phyloP scores from a whole-genome alignment of 2,888 invertebrate genomes.

The Atethmia centrago region DNA sequence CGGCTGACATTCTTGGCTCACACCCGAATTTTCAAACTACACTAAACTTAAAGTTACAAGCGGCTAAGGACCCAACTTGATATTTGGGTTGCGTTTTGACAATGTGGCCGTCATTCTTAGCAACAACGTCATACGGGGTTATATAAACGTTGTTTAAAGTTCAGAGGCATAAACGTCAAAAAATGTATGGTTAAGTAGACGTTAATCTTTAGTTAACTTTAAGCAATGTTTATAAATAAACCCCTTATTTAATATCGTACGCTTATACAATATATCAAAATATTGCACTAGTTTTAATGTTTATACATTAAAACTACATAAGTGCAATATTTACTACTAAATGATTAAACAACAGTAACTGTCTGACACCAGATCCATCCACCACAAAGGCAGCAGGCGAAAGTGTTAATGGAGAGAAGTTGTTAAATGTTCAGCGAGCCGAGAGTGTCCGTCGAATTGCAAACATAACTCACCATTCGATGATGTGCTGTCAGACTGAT shows the following conservation, averaged over 20 bases:
- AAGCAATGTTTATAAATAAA: not conserved
- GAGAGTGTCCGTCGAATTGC: conserved; percentile 34
- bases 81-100: not conserved
- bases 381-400: not conserved
- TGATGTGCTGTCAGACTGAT: conserved; percentile 85
- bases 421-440: not conserved
- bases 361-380: too few species aligned
- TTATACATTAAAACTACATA: too few species aligned
- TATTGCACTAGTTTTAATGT: not conserved
- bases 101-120: too few species aligned
- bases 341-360: not conserved
- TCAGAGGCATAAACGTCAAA: not conserved
- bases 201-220: not conserved
- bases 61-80: too few species aligned
- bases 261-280: not conserved
- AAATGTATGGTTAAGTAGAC: not conserved
- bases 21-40: too few species aligned
- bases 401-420: not conserved
- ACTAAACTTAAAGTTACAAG: not conserved
- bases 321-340: too few species aligned
- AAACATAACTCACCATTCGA: conserved; percentile 85
- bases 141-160: not conserved
- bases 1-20: conserved; percentile 47
- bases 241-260: not conserved
- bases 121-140: not conserved